Evolutionary conservation across 2,888 invertebrate genomes (phyloP).

Genomic region (Julus scandinavius): DNA sequence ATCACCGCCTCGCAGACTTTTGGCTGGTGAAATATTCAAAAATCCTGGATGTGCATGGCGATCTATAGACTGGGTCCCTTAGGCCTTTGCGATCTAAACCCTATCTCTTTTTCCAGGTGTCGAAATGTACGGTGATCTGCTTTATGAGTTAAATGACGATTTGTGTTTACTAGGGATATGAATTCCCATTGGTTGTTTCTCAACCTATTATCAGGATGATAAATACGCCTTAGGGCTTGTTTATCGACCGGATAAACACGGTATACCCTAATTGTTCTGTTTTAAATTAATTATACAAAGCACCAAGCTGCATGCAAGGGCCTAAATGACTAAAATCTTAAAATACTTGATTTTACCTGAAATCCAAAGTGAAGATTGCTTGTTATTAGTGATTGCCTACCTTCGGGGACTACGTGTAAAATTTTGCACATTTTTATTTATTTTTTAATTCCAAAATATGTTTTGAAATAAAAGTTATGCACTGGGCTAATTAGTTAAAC

Average conservation of each 20-base stretch:
- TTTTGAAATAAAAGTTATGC: too few relatives aligned
- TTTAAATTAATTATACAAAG: neutral
- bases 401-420: neutral
- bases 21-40: constrained; percentile 19
- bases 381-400: neutral
- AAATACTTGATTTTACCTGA: too few relatives aligned
- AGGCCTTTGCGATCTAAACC: neutral
- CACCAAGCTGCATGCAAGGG: neutral
- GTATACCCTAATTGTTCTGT: neutral
- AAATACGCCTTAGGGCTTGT: neutral
- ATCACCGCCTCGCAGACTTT: neutral
- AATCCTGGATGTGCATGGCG: neutral
- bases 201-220: constrained; percentile 20
- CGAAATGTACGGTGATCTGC: neutral
- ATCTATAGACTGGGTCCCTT: neutral
- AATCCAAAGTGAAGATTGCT: neutral
- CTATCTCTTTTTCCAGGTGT: constrained; percentile 8
- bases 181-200: constrained; percentile 12
- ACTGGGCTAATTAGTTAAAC: too few relatives aligned
- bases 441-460: too few relatives aligned
- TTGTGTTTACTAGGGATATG: neutral
- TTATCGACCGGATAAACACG: neutral
- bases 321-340: neutral
- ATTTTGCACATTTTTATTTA: too few relatives aligned
- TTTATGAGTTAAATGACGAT: neutral